Base-by-base conservation (phyloP, 1,140 invertebrate species). In the Agrilus planipennis region DNA sequence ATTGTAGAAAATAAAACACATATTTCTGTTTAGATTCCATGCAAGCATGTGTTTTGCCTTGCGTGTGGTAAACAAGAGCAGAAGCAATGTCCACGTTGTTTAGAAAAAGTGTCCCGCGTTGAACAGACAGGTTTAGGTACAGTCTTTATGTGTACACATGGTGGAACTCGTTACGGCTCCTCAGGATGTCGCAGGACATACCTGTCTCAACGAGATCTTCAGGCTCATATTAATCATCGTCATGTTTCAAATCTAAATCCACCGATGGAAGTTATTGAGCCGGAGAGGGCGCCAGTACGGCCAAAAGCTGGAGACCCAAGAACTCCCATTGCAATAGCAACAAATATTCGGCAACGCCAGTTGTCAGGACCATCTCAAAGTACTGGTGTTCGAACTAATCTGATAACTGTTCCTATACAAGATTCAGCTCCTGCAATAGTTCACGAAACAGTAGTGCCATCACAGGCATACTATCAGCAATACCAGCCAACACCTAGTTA, bases 101-200 rank as follows among this genome's bases (percentile, higher is more conserved):
- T 77, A 57, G 87, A 91, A 51, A 88, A 89, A 64, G 88, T 94
- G 1, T 69, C 80, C 6, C 71, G 90, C 53, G 89, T 95, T 2
- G 91, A 95, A 59, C 89, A 93, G 62, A 90, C 88, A n/a, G 86
- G 87, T 14, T 63, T 96, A 18, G 91, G 91, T n/a, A 92, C 89
- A 12, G 89, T 95, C 6, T 95, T 89, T 56, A 91, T 95, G 79
- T 96, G 92, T 61, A 89, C 86, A 6, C 86, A 89, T 63, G 34
- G 34, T 12, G 34, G 34, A 21, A 83, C 86, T 16, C 72, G 87
- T 44, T 90, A 94, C 63, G 87, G 86, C 3, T 83, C 82, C 51
- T 77, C 79, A 28, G 89, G 89, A 3, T 96, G 92, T 58, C 71
- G 89, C 17, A 73, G 92, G 45, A 95, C 91, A 2, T 96, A 96